These are phyloP conservation scores for Aphidoletes aphidimyza DNA, from an alignment of 2,888 invertebrate species.

Conservation along the genomic window DNA sequence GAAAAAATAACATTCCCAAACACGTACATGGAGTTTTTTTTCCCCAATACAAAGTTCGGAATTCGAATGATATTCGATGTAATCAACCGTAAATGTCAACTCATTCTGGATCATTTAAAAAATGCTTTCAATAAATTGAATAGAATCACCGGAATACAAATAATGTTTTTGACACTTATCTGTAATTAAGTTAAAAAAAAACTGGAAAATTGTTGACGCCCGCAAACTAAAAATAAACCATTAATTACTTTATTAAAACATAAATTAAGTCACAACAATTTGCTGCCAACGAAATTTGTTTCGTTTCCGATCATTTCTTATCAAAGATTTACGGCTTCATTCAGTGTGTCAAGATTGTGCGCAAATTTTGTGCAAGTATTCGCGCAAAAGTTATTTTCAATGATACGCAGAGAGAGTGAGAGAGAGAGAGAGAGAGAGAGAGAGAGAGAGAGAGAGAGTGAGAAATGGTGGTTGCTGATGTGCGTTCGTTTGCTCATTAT, in stretches of 20 bases:
- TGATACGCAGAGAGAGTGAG: too few relatives aligned
- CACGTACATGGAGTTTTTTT: too few relatives aligned
- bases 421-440: too few relatives aligned
- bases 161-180: background rate
- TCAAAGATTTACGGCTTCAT: background rate
- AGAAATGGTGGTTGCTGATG: background rate
- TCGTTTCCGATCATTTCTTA: background rate
- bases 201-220: background rate
- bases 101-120: too few relatives aligned
- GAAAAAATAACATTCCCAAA: background rate
- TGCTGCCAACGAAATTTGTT: background rate
- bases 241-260: background rate
- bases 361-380: background rate
- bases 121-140: too few relatives aligned
- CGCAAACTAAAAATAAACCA: background rate
- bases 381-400: too few relatives aligned
- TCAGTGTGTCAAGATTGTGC: background rate
- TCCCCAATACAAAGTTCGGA: too few relatives aligned
- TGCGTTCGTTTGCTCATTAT: background rate
- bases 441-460: too few relatives aligned
- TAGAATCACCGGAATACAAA: background rate
- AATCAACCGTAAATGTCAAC: too few relatives aligned
- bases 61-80: too few relatives aligned
- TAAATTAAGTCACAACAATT: background rate
- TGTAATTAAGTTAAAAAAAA: background rate